Evolutionary conservation across 2,888 invertebrate genomes (phyloP).

Genomic region (Agrochola lychnidis): DNA sequence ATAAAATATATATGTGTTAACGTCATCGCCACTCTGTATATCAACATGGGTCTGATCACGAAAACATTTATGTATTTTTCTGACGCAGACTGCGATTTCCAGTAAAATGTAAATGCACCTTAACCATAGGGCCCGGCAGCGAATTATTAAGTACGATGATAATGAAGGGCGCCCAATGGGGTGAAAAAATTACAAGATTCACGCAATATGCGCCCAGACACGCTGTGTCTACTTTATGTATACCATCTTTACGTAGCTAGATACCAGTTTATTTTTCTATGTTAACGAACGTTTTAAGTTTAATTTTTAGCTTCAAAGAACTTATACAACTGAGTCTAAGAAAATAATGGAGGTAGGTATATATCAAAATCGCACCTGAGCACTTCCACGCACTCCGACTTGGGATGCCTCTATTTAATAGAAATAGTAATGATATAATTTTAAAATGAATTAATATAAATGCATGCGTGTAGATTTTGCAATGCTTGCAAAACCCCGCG

Average conservation of each 20-base stretch:
- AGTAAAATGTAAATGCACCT: constrained; percentile 29
- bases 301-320: background rate
- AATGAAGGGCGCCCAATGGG: constrained; percentile 57
- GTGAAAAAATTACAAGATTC: constrained; percentile 61
- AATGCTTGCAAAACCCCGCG: background rate
- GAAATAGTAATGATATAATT: background rate
- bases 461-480: background rate
- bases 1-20: background rate
- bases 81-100: constrained; percentile 4
- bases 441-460: background rate
- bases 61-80: background rate
- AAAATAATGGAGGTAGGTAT: background rate
- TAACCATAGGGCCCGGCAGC: constrained; percentile 21
- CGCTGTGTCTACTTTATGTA: constrained; percentile 24
- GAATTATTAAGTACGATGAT: constrained; percentile 62
- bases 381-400: background rate
- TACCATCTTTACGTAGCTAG: background rate
- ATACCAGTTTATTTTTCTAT: background rate
- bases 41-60: background rate
- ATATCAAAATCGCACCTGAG: too few relatives aligned
- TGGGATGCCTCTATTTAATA: background rate
- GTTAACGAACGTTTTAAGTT: background rate
- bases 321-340: background rate
- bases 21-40: too few relatives aligned
- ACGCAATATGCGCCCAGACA: constrained; percentile 51